Evolutionary conservation across 2,888 invertebrate genomes (phyloP).

Genomic region (Seladonia tumulorum): DNA sequence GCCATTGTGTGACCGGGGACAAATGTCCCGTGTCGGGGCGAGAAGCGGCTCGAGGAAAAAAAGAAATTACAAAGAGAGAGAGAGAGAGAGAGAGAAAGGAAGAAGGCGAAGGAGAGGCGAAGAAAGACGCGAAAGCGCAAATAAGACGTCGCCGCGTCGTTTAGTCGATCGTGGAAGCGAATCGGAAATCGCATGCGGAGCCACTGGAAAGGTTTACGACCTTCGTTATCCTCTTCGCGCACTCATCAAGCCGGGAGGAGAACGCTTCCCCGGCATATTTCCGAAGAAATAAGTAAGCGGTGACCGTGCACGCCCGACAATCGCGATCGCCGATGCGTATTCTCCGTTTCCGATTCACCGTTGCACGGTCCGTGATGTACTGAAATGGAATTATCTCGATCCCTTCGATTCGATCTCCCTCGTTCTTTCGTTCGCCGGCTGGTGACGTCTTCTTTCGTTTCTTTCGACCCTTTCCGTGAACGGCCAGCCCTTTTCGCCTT

Average conservation of each 20-base stretch:
- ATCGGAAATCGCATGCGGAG: slow-evolving; percentile 61
- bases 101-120: slow-evolving; percentile 39
- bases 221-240: slow-evolving; percentile 63
- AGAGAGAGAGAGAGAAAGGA: neutral
- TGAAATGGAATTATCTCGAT: slow-evolving; percentile 57
- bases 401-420: slow-evolving; percentile 56
- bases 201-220: slow-evolving; percentile 59
- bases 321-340: slow-evolving; percentile 57
- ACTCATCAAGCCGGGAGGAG: slow-evolving; percentile 48
- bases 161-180: slow-evolving; percentile 59
- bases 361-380: slow-evolving; percentile 43
- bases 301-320: slow-evolving; percentile 48
- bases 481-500: slow-evolving; percentile 18
- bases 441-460: slow-evolving; percentile 49
- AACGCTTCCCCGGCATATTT: slow-evolving; percentile 50
- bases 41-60: neutral
- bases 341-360: slow-evolving; percentile 56
- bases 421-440: slow-evolving; percentile 39
- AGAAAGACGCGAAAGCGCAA: slow-evolving; percentile 50
- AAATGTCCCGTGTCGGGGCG: slow-evolving; percentile 35
- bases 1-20: slow-evolving; percentile 51
- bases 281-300: slow-evolving; percentile 45
- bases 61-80: neutral
- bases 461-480: slow-evolving; percentile 25
- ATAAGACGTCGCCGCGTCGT: slow-evolving; percentile 60